Percentiles rank a stretch among this genome's conserved stretches.
Evolutionary conservation across 2,113 vertebrate genomes (phyloP).

Genomic region (Cyanoramphus novaezelandiae): DNA sequence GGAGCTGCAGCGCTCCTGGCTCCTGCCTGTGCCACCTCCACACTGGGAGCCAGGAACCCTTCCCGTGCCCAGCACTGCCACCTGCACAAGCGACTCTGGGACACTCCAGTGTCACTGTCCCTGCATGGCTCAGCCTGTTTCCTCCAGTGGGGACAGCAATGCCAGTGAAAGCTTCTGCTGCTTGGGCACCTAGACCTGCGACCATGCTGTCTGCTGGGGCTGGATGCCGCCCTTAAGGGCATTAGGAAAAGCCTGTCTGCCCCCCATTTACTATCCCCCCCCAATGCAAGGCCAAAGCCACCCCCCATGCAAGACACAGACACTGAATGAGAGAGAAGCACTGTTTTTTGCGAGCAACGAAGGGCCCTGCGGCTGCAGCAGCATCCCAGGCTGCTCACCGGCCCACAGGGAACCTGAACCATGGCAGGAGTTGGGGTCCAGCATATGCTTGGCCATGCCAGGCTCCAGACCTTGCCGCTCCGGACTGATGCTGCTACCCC

Average conservation of each 20-base stretch:
- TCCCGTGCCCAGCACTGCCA: not conserved
- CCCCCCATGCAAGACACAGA: not conserved
- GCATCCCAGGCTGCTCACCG: rapidly evolving
- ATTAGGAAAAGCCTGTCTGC: not conserved
- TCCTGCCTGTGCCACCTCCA: not conserved
- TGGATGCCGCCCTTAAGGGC: not conserved
- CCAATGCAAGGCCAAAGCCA: not conserved
- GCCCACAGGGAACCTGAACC: not conserved
- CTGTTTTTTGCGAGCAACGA: not conserved
- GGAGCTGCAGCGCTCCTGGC: not conserved
- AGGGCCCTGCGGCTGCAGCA: not conserved
- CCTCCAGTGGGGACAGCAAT: rapidly evolving
- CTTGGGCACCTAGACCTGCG: not conserved
- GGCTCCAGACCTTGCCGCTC: not conserved
- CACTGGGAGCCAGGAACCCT: not conserved
- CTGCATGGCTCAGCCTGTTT: not conserved
- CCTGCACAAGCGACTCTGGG: not conserved
- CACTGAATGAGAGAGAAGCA: not conserved
- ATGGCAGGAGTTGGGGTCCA: not conserved
- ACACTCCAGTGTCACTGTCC: not conserved
- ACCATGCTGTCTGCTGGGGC: not conserved
- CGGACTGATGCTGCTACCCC: not conserved
- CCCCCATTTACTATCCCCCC: not conserved
- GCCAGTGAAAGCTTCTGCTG: rapidly evolving
- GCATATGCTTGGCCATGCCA: rapidly evolving